Evolutionary conservation across 2,888 invertebrate genomes (phyloP), one percentile per base, ranked within the genome.

Genomic region (Crocallis elinguaria): DNA sequence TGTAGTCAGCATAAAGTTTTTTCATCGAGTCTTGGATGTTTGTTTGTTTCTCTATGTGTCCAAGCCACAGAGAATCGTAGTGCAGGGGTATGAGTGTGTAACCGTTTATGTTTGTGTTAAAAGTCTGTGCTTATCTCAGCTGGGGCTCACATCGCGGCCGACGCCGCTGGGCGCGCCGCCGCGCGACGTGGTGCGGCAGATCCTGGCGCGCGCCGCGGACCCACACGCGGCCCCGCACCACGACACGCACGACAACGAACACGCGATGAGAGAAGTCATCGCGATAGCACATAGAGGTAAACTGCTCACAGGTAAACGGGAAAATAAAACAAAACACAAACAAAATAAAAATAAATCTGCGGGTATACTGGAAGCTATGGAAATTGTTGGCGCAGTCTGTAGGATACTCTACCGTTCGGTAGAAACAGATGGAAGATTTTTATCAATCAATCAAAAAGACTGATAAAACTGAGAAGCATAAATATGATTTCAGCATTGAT

Each of bases 211-310:
- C 52, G 89, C 92, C 42, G 84, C 87, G 52, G 88, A 88, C 72
- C 82, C 83, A 32, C 75, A 66, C 60, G 79, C 84, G 33, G 67
- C 71, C 38, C 74, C 69, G 32, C 71, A 54, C 61, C 78, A 81
- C 62, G 79, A 74, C 51, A 74, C 60, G 53, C 61, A 69, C 60
- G 82, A 79, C 67, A 77, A 77, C 69, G 75, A 82, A 56, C 86
- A 87, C 66, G 77, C 81, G 68, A 87, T 88, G 87, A 73, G 90
- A 62, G 90, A 91, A 65, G 84, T 90, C 69, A 91, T 91, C 58
- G 90, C 90, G 37, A 91, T 91, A 67, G 90, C 90, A 69, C 88
- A 89, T 76, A 88, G 82, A 89, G 90, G 90, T 89, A 65, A 60
- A 37, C 12, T 16, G 8, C 5, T 2, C 14, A 11, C 19, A 29